Evolutionary conservation across 2,113 vertebrate species (phyloP).

Genomic region (Saimiri boliviensis): DNA sequence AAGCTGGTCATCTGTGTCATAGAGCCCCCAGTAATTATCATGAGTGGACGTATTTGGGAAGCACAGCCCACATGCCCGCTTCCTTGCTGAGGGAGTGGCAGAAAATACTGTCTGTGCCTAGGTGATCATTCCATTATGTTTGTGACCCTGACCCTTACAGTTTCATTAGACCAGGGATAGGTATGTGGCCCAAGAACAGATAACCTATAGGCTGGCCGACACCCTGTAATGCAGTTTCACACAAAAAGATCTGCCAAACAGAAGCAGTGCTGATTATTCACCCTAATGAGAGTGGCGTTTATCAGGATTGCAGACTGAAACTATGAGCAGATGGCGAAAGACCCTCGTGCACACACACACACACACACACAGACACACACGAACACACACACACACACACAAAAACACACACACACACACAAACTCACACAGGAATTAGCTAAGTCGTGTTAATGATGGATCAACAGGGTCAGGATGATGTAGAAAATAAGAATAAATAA

Average conservation of each 20-base stretch:
- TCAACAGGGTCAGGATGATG: accelerated
- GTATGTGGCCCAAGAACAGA: accelerated
- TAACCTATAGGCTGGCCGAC: no score
- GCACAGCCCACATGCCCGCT: accelerated
- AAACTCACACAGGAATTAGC: no score
- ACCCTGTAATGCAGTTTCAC: not conserved
- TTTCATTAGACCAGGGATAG: not conserved
- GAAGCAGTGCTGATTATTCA: not conserved
- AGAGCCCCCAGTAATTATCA: not conserved
- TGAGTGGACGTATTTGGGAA: accelerated
- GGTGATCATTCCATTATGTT: no score
- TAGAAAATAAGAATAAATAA: no score
- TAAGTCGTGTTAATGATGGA: no score
- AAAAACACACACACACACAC: not conserved
- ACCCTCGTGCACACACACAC: accelerated
- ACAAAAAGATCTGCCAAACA: not conserved
- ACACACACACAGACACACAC: not conserved
- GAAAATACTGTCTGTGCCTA: not conserved
- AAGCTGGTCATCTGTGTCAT: accelerated
- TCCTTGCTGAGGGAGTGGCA: no score
- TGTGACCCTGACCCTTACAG: not conserved
- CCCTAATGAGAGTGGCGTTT: not conserved
- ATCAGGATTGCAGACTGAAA: not conserved
- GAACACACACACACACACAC: accelerated
- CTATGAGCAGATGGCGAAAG: not conserved